These are phyloP conservation scores for Eupithecia abbreviata DNA, from an alignment of 2,888 invertebrate genomes.

Conservation along the genomic window DNA sequence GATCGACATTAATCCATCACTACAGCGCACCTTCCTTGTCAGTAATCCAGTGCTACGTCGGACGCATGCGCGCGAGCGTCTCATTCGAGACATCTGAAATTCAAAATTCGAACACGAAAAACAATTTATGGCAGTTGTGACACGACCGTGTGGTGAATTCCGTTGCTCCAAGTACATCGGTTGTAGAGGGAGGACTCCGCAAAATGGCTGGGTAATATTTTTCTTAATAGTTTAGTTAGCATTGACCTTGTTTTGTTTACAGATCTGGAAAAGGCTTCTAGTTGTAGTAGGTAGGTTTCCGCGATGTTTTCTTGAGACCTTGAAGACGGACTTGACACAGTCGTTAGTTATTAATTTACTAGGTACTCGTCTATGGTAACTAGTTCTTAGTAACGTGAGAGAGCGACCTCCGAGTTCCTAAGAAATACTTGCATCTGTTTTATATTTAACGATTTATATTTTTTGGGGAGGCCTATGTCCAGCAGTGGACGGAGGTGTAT, in stretches of 20 bases:
- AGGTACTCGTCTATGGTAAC: neutral
- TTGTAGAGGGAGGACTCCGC: slow-evolving; percentile 62
- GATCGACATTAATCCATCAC: slow-evolving; percentile 46
- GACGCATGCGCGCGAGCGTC: slow-evolving; percentile 76
- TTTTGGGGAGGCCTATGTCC: too few species aligned
- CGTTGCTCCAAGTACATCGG: slow-evolving; percentile 68
- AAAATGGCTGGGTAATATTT: slow-evolving; percentile 71
- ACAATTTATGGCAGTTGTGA: slow-evolving; percentile 80
- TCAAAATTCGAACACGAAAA: slow-evolving; percentile 55
- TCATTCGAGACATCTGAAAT: slow-evolving; percentile 52
- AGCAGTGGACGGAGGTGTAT: too few species aligned
- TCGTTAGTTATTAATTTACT: slow-evolving; percentile 8
- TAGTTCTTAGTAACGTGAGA: neutral
- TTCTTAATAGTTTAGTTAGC: slow-evolving; percentile 23
- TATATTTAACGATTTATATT: too few species aligned
- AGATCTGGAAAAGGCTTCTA: slow-evolving; percentile 37
- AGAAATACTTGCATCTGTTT: neutral
- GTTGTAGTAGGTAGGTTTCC: slow-evolving; percentile 37
- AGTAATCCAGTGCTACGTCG: slow-evolving; percentile 72
- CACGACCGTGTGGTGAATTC: slow-evolving; percentile 73
- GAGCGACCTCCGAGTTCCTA: neutral
- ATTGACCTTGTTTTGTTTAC: slow-evolving; percentile 45
- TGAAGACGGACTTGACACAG: slow-evolving; percentile 33
- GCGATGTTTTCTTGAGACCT: slow-evolving; percentile 39
- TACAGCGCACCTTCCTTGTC: slow-evolving; percentile 64